A percentile compares a stretch with the other conserved stretches of the same genome.
phyloP scores from a whole-genome alignment of 2,113 vertebrate genomes.

The Ploceus nigricollis region DNA sequence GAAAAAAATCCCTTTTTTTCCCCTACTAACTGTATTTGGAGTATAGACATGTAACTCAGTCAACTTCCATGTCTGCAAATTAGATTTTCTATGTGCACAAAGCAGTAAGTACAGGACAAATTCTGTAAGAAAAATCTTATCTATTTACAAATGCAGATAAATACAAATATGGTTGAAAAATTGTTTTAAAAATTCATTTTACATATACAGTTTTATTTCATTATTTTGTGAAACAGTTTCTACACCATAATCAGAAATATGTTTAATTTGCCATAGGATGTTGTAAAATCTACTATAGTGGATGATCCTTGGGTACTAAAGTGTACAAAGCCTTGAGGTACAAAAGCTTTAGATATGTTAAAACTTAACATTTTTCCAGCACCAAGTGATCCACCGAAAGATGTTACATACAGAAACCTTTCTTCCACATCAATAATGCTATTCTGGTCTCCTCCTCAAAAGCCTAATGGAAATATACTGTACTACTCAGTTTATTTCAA shows the following conservation, averaged over 20 bases:
- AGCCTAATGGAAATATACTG: constrained; percentile 87
- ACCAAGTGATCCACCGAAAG: constrained; percentile 85
- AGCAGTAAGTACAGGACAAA: not conserved
- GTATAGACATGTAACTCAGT: not conserved
- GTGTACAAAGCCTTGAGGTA: not conserved
- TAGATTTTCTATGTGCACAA: not conserved
- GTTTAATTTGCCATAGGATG: not conserved
- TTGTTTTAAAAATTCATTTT: not conserved
- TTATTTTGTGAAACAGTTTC: not conserved
- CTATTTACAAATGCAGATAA: not conserved
- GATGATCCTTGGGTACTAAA: not conserved
- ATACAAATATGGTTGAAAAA: not conserved
- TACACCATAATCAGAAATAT: not conserved
- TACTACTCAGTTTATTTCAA: constrained; percentile 85
- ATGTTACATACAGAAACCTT: constrained; percentile 79
- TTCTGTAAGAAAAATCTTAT: not conserved
- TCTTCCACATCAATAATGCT: constrained; percentile 81
- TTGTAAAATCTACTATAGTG: not conserved
- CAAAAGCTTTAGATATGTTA: not conserved
- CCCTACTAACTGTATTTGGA: not conserved
- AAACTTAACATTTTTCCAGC: constrained; percentile 69
- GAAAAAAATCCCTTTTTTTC: not conserved
- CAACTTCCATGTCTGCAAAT: not conserved
- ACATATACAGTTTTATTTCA: not conserved
- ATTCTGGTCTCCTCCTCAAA: constrained; percentile 83